Conservation (phyloP, 2,113 vertebrate species). For the Orthonyx spaldingii region DNA sequence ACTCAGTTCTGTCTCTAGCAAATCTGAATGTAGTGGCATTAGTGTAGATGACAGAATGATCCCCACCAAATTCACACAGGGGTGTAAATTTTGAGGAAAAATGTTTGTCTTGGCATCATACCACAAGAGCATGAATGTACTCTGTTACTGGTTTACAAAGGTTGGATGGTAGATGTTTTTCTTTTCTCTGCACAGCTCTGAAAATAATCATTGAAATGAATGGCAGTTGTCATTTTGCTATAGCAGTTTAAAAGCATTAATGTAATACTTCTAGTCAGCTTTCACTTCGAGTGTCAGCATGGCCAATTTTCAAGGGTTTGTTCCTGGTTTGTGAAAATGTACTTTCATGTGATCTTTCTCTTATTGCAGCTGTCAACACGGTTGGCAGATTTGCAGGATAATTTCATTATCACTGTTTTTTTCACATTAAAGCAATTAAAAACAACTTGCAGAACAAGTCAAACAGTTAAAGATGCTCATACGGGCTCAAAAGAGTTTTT, state of each 20-base stretch:
- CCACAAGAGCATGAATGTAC: not conserved
- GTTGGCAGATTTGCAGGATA: slow-evolving; percentile 19
- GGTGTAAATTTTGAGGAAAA: not conserved
- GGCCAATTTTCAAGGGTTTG: not conserved
- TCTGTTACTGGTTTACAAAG: not conserved
- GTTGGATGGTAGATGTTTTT: not conserved
- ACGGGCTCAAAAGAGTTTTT: not conserved
- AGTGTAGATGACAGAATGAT: not conserved
- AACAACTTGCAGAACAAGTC: slow-evolving; percentile 37
- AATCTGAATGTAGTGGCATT: not conserved
- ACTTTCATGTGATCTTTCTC: not conserved
- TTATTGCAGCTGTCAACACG: not conserved
- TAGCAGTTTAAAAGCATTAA: not conserved
- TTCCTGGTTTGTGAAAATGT: not conserved
- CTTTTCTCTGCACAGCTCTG: not conserved
- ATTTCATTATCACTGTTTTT: slow-evolving; percentile 55
- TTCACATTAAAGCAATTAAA: slow-evolving; percentile 54
- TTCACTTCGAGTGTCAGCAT: not conserved
- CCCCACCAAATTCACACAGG: not conserved
- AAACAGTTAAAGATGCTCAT: slow-evolving; percentile 31
- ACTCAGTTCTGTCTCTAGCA: not conserved
- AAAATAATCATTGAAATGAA: not conserved
- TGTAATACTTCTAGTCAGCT: not conserved
- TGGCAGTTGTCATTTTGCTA: not conserved
- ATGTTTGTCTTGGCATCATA: not conserved